Conservation (phyloP, 92 coral and sea anemone species). For the Phenganax subtilis region DNA sequence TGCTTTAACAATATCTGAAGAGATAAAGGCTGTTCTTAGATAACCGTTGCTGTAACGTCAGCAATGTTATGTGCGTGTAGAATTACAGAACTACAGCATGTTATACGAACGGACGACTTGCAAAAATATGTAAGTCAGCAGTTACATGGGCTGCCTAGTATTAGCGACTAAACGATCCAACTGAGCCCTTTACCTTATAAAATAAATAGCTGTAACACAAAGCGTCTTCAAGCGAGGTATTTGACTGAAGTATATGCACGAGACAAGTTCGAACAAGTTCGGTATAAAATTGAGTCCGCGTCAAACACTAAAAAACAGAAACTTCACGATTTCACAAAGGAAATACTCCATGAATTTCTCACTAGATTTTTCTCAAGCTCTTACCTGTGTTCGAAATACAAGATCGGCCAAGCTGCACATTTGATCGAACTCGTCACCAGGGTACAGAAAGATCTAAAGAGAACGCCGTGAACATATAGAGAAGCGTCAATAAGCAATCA, state of each 20-base stretch:
- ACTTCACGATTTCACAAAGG: neutral
- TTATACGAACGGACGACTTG: too few relatives aligned
- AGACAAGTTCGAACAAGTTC: constrained; percentile 80
- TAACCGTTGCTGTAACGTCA: too few relatives aligned
- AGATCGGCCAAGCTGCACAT: constrained; percentile 66
- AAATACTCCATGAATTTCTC: neutral
- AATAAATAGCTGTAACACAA: constrained; percentile 84
- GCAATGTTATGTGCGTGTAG: too few relatives aligned
- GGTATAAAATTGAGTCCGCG: constrained; percentile 75
- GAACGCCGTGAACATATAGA: neutral
- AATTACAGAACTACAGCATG: too few relatives aligned
- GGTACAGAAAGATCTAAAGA: constrained; percentile 62
- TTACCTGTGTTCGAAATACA: constrained; percentile 73
- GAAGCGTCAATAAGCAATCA: neutral
- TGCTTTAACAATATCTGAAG: too few relatives aligned
- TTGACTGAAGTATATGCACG: constrained; percentile 68
- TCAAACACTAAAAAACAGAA: constrained; percentile 59
- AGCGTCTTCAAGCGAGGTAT: constrained; percentile 60
- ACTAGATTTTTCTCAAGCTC: neutral
- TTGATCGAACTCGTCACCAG: constrained; percentile 71
- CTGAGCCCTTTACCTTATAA: constrained; percentile 50
- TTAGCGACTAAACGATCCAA: neutral
- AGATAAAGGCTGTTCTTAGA: too few relatives aligned
- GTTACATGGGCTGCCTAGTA: too few relatives aligned
- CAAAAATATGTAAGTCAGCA: too few relatives aligned